Percentiles rank a stretch among this genome's conserved stretches.
phyloP scores from a whole-genome alignment of 2,113 vertebrate species.

The Sylvia atricapilla region DNA sequence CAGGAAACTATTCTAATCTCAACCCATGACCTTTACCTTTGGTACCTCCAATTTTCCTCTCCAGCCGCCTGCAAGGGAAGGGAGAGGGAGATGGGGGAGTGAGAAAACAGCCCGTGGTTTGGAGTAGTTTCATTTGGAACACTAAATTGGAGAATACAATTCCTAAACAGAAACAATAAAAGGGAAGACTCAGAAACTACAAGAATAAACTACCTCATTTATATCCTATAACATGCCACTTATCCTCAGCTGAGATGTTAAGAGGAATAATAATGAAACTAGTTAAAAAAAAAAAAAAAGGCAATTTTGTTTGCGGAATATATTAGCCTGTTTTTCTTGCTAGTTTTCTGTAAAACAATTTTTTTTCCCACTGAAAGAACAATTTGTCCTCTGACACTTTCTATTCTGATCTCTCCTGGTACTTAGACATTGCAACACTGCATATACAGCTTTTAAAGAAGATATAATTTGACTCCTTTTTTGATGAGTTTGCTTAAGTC shows the following conservation, averaged over 20 bases:
- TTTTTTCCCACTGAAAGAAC: background rate
- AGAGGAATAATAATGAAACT: background rate
- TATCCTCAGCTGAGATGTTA: background rate
- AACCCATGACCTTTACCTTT: background rate
- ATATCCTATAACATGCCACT: background rate
- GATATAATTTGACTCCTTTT: background rate
- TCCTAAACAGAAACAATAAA: background rate
- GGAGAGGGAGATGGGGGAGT: background rate
- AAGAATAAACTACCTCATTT: background rate
- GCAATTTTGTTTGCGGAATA: background rate
- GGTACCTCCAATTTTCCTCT: background rate
- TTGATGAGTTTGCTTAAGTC: background rate
- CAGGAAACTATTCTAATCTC: background rate
- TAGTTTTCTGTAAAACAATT: background rate
- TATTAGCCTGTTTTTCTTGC: background rate
- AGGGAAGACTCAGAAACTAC: background rate
- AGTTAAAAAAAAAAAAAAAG: background rate
- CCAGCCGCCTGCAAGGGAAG: background rate
- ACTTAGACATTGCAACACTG: background rate
- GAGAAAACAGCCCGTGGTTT: fast-evolving
- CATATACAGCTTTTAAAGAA: background rate
- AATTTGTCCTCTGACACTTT: background rate
- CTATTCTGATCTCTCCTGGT: background rate
- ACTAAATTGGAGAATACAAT: background rate
- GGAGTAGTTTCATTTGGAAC: background rate